A percentile compares a stretch with the other conserved stretches of the same genome.
These are phyloP conservation scores for Helicolenus hilgendorfi DNA, from an alignment of 2,797 vertebrate species.

Conservation along the genomic window DNA sequence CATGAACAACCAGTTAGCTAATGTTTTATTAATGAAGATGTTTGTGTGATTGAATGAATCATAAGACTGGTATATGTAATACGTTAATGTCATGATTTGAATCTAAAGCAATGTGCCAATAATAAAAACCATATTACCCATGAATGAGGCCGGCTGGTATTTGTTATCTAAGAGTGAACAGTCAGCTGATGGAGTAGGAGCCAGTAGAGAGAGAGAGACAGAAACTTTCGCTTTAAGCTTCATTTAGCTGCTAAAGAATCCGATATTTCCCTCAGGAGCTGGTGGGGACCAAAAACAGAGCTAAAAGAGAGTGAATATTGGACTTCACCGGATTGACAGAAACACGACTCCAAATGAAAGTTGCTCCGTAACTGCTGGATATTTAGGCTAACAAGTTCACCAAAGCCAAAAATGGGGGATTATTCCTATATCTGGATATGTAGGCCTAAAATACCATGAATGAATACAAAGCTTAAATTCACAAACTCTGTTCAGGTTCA, in stretches of 20 bases:
- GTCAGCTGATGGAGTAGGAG: no score
- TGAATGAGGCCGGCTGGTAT: not conserved
- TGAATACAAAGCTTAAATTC: not conserved
- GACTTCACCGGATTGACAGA: not conserved
- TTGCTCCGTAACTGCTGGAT: not conserved
- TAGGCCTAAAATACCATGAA: not conserved
- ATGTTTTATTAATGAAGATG: not conserved
- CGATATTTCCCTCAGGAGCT: not conserved
- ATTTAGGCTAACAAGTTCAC: not conserved
- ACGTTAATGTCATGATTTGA: not conserved
- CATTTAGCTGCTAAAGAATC: not conserved
- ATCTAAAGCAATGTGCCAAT: not conserved
- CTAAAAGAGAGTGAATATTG: not conserved
- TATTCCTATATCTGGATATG: not conserved
- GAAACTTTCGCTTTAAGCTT: no score
- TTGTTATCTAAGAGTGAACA: not conserved
- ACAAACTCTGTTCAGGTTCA: not conserved
- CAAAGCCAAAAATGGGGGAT: not conserved
- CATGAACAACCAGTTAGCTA: not conserved
- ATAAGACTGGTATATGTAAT: not conserved
- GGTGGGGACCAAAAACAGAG: not conserved
- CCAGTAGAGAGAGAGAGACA: no score
- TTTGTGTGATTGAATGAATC: not conserved
- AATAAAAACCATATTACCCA: not conserved
- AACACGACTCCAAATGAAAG: not conserved